Conservation (phyloP, 2,113 vertebrate genomes). For the Lasiurus cinereus region DNA sequence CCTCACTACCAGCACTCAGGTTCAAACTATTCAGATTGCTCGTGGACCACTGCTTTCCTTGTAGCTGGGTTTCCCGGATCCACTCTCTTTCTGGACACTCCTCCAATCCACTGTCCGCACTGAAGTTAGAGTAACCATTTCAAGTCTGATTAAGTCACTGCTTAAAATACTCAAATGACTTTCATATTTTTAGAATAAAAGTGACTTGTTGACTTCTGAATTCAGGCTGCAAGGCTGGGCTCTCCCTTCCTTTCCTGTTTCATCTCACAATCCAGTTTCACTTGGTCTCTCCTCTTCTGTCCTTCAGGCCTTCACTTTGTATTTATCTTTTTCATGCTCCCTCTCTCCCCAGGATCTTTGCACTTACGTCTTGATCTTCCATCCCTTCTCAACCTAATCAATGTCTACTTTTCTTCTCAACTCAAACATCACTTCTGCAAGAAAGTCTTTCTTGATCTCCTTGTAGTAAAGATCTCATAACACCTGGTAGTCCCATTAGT, state of each 20-base stretch:
- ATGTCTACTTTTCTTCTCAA: not conserved
- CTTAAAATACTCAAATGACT: not conserved
- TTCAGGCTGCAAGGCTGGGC: not conserved
- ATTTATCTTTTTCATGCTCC: not conserved
- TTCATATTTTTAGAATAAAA: not conserved
- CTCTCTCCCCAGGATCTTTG: not conserved
- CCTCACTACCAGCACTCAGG: not conserved
- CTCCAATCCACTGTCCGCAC: not conserved
- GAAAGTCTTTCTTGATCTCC: not conserved
- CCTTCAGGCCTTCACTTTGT: not conserved
- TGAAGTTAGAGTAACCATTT: slow-evolving; percentile 27
- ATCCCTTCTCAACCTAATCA: not conserved
- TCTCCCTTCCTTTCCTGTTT: not conserved
- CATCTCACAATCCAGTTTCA: not conserved
- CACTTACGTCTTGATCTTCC: not conserved
- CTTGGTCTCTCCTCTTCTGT: not conserved
- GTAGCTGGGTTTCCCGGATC: not conserved
- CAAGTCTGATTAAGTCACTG: not conserved
- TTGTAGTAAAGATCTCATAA: not conserved
- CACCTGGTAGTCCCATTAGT: not conserved
- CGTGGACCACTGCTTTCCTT: not conserved
- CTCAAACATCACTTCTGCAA: not conserved
- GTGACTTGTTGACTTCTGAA: slow-evolving; percentile 13
- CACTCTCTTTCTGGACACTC: not conserved
- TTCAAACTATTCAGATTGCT: not conserved